A percentile compares a stretch with the other conserved stretches of the same genome.
Evolutionary conservation across 2,888 invertebrate species (phyloP).

Genomic region (Falcaria lacertinaria): DNA sequence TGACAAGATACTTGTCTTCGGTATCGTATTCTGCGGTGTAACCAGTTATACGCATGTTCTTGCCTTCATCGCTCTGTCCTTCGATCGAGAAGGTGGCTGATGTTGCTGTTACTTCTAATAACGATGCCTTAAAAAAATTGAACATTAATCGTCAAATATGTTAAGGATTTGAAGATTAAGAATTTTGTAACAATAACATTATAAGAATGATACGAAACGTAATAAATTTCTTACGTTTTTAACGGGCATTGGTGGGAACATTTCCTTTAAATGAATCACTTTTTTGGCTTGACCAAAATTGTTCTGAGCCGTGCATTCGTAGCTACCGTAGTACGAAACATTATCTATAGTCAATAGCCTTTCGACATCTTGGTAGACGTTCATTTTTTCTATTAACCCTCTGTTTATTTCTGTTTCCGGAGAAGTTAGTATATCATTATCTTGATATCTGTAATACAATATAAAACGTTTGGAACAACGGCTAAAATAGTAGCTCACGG

Average conservation of each 20-base stretch:
- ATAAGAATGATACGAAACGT: slow-evolving; percentile 4
- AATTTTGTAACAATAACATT: too few species aligned
- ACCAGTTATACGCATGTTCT: slow-evolving; percentile 49
- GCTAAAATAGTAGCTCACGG: too few species aligned
- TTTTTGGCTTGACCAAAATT: slow-evolving; percentile 41
- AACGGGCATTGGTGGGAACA: slow-evolving; percentile 41
- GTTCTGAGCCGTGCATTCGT: slow-evolving; percentile 51
- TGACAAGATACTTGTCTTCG: slow-evolving; percentile 43
- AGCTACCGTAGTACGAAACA: slow-evolving; percentile 45
- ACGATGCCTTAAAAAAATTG: slow-evolving; percentile 43
- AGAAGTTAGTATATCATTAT: slow-evolving; percentile 25
- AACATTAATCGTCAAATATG: too few species aligned
- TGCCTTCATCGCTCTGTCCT: slow-evolving; percentile 20
- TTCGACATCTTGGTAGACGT: slow-evolving; percentile 19
- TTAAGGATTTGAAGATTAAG: too few species aligned
- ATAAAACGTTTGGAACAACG: too few species aligned
- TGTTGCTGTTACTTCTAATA: slow-evolving; percentile 37
- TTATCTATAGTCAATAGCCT: slow-evolving; percentile 31
- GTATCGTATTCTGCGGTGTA: slow-evolving; percentile 59
- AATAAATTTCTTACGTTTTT: slow-evolving; percentile 38
- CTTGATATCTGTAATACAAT: slow-evolving; percentile 38
- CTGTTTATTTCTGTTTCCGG: slow-evolving; percentile 34
- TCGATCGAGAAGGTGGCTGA: slow-evolving; percentile 47
- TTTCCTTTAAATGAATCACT: slow-evolving; percentile 40
- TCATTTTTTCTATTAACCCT: slow-evolving; percentile 21